Conservation (phyloP, 1,140 invertebrate species). For the Pantala flavescens region DNA sequence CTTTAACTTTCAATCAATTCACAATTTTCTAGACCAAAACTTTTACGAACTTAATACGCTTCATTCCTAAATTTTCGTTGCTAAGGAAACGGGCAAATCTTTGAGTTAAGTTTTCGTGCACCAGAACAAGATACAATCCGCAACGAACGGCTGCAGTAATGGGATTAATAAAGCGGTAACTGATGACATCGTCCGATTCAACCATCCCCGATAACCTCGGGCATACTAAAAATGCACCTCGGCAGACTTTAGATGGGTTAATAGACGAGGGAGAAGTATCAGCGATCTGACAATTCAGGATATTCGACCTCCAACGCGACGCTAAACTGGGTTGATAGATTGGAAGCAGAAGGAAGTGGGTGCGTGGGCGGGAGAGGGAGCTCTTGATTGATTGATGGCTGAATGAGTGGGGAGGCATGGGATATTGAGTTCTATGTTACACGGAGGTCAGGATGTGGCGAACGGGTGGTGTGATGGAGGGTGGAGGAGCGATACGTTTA, state of each 20-base stretch:
- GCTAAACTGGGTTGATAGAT: not conserved
- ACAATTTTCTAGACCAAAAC: too few species aligned
- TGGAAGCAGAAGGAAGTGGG: constrained; percentile 3
- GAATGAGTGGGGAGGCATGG: not conserved
- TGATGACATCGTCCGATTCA: too few species aligned
- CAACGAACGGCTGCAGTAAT: too few species aligned
- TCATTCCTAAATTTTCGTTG: too few species aligned
- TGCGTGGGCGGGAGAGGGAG: not conserved
- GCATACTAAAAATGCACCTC: not conserved
- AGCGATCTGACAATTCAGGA: not conserved
- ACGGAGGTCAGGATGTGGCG: constrained; percentile 5
- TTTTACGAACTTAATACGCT: too few species aligned
- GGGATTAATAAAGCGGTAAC: too few species aligned
- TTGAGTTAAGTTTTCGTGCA: too few species aligned
- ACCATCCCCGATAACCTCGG: too few species aligned
- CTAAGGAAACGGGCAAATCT: too few species aligned
- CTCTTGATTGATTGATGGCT: constrained; percentile 2
- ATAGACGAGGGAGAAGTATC: not conserved
- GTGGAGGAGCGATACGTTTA: not conserved
- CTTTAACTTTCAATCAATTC: too few species aligned
- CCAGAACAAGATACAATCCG: too few species aligned
- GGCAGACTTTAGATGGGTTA: not conserved
- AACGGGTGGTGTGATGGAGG: not conserved
- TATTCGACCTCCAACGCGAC: constrained; percentile 2
- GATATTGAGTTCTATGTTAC: constrained; percentile 6